phyloP scores from a whole-genome alignment of 2,113 vertebrate species.

The Eonycteris spelaea region DNA sequence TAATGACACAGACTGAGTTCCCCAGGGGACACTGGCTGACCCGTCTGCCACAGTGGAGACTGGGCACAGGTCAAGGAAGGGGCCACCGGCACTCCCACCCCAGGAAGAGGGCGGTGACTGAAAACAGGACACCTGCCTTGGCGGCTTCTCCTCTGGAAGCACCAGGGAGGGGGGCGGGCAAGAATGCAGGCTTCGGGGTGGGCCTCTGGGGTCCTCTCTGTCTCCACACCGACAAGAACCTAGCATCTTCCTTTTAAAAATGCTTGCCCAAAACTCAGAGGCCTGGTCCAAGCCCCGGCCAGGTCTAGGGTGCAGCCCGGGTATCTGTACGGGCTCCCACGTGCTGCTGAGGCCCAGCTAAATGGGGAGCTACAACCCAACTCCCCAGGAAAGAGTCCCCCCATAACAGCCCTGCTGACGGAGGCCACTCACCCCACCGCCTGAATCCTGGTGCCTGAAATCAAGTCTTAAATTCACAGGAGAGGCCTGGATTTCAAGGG shows the following conservation, averaged over 20 bases:
- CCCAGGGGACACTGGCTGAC: background rate
- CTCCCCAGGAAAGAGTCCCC: background rate
- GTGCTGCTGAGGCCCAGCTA: background rate
- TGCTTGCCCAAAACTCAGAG: too few relatives aligned
- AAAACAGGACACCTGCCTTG: background rate
- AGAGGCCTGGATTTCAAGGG: background rate
- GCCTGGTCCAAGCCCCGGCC: background rate
- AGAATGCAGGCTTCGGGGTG: fast-evolving
- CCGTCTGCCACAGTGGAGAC: background rate
- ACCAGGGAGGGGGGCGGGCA: too few relatives aligned
- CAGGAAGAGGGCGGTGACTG: fast-evolving
- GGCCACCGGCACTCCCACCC: fast-evolving
- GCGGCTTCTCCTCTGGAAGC: background rate
- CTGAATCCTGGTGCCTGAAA: background rate
- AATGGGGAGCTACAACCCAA: background rate
- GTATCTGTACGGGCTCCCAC: background rate
- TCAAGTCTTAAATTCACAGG: background rate
- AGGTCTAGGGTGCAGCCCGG: background rate
- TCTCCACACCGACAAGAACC: background rate
- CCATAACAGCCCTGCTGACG: background rate
- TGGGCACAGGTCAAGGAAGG: background rate
- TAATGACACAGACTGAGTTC: background rate
- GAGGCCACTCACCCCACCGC: background rate
- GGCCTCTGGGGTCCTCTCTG: background rate
- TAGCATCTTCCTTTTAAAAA: background rate